Evolutionary conservation across 2,888 invertebrate genomes (phyloP), one percentile per base, ranked within the genome.

Genomic region (Hydrotaea diabolus): DNA sequence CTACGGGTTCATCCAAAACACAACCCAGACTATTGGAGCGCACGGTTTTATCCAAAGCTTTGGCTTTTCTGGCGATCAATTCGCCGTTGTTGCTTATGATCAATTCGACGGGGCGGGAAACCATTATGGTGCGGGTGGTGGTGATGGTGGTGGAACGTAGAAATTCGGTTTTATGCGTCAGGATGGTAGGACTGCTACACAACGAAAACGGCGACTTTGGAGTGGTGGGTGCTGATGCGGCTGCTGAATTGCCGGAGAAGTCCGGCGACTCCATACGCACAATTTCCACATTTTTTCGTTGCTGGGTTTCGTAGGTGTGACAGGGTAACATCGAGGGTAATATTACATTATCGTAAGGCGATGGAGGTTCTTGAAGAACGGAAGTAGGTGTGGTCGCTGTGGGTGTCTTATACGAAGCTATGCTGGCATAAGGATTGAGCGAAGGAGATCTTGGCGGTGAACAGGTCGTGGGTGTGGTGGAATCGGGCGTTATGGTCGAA

Each of bases 21-120:
- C 91, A 91, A 46, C 89, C 92, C 7, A 92, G 81, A 26, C 92
- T 92, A 82, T 88, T 92, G 43, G 92, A 91, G 26, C 92, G 92
- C 1, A 87, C 62, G 2, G 88, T 88, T n/a, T 88, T 87, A 11
- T 85, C 85, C 5, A 85, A 5, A 1, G 73, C 55, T 74, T 79
- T 82, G 17, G 73, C 62, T 77, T 80, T 57, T 82, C 87, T 17
- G 64, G 72, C 86, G 21, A 92, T 88, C 21, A 91, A 89, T 79
- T 91, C 91, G 11, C 92, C 92, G 15, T 84, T 88, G 17, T 90
- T 89, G 46, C 92, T 92, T 55, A 91, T 88, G 77, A 89, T 86
- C 85, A 90, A 84, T 76, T 89, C 91, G 4, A 89, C 89, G 69
- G 89, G 91, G 15, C 89, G 90, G 39, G 91, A 90, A 59, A 88